Base-by-base conservation (phyloP, 1,140 invertebrate species). In the Sinonovacula constricta region DNA sequence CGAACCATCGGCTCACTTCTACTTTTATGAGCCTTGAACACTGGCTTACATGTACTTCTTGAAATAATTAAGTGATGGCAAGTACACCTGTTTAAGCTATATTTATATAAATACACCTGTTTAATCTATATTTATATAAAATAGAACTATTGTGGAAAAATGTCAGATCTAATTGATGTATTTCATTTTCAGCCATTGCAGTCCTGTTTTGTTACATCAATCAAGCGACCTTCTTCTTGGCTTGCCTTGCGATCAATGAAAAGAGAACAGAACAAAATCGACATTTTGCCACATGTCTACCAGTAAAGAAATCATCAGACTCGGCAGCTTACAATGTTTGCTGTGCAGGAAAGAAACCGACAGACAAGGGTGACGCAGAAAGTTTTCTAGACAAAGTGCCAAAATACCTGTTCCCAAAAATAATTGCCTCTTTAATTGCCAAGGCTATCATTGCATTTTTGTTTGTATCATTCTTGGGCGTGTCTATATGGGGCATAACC, bases 41-140 rank as follows among this genome's bases (percentile, higher is more conserved):
- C n/a, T n/a, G n/a, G n/a, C n/a, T n/a, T n/a, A n/a, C n/a, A n/a
- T n/a, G n/a, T n/a, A n/a, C n/a, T n/a, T n/a, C n/a, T n/a, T n/a
- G n/a, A n/a, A n/a, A n/a, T n/a, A n/a, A n/a, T n/a, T n/a, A n/a
- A n/a, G n/a, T n/a, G n/a, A n/a, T n/a, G n/a, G 18, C 34, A 33
- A 18, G 66, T 83, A 78, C 90, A 95, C 97, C 97, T 86, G 94
- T 96, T 39, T 96, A 97, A 0, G 96, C 99, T 2, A 93, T 95
- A 51, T 96, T 98, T 83, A 98, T 97, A 1, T 99, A 98, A 90
- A 85, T 98, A 1, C 99, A 97, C 94, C 97, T n/a, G n/a, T n/a
- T n/a, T n/a, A n/a, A n/a, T n/a, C n/a, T n/a, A n/a, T n/a, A n/a
- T n/a, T n/a, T n/a, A n/a, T 45, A 33, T 24, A 66, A 96, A 99